Evolutionary conservation across 2,797 vertebrate species (phyloP).

Genomic region (Intellagama lesueurii): DNA sequence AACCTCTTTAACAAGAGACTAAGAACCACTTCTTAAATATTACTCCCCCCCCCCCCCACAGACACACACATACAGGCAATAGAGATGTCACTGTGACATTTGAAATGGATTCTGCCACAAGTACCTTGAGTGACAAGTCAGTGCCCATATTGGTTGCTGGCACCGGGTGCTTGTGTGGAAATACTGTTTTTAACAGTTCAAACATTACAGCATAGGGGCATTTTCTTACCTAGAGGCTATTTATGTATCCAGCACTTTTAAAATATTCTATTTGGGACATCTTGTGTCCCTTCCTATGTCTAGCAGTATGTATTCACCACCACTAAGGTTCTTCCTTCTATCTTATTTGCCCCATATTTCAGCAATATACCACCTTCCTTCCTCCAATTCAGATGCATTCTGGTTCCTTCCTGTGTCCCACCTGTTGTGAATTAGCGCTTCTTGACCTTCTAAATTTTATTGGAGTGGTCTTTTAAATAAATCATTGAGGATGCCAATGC

Average conservation of each 20-base stretch:
- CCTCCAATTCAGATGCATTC: too few species aligned
- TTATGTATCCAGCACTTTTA: not conserved
- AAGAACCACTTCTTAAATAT: not conserved
- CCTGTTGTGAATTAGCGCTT: not conserved
- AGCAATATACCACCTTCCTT: not conserved
- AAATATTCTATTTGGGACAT: not conserved
- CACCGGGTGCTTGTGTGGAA: not conserved
- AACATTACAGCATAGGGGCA: not conserved
- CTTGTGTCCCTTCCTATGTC: not conserved
- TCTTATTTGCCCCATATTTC: not conserved
- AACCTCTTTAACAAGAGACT: not conserved
- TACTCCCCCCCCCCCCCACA: too few species aligned
- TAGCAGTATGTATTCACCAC: not conserved
- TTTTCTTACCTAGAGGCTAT: not conserved
- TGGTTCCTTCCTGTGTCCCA: fast-evolving
- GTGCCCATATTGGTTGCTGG: not conserved
- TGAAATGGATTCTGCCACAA: not conserved
- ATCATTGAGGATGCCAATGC: constrained; percentile 69
- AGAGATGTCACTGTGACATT: not conserved
- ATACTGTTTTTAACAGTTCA: not conserved
- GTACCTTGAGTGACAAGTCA: not conserved
- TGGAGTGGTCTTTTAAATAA: constrained; percentile 73
- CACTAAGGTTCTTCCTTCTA: not conserved
- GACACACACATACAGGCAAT: not conserved
- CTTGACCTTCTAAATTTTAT: constrained; percentile 57